Evolutionary conservation across 2,888 invertebrate genomes (phyloP).

Genomic region (Scaptomyza caliginosa): DNA sequence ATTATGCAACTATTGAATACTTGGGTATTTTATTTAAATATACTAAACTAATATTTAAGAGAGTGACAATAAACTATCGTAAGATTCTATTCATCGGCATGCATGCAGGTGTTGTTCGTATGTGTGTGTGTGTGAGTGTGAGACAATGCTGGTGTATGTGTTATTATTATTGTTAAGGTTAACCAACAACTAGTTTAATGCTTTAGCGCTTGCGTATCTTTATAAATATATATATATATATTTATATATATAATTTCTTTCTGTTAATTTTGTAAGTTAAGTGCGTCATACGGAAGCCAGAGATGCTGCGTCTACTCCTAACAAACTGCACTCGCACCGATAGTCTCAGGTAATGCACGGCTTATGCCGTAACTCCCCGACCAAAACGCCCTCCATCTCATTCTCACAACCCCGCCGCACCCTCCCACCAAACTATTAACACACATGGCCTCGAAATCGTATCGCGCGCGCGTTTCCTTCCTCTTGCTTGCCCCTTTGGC

Average conservation of each 20-base stretch:
- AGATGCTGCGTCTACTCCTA: conserved; percentile 75
- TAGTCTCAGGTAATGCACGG: conserved; percentile 63
- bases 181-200: conserved; percentile 59
- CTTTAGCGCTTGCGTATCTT: conserved; percentile 58
- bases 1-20: neutral
- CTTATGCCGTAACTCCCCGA: neutral
- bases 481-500: no score
- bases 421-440: neutral
- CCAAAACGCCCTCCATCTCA: neutral
- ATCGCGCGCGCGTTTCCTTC: neutral
- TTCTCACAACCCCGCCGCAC: neutral
- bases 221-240: neutral
- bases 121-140: conserved; percentile 2
- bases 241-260: conserved; percentile 7
- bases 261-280: conserved; percentile 58
- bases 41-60: conserved; percentile 6
- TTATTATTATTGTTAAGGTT: conserved; percentile 62
- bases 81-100: conserved; percentile 17
- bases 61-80: conserved; percentile 17
- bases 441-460: conserved; percentile 11
- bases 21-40: neutral
- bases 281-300: conserved; percentile 33
- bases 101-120: conserved; percentile 8
- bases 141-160: conserved; percentile 15
- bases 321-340: conserved; percentile 73